Conservation (phyloP, 2,888 invertebrate species). For the Meandrusa payeni region DNA sequence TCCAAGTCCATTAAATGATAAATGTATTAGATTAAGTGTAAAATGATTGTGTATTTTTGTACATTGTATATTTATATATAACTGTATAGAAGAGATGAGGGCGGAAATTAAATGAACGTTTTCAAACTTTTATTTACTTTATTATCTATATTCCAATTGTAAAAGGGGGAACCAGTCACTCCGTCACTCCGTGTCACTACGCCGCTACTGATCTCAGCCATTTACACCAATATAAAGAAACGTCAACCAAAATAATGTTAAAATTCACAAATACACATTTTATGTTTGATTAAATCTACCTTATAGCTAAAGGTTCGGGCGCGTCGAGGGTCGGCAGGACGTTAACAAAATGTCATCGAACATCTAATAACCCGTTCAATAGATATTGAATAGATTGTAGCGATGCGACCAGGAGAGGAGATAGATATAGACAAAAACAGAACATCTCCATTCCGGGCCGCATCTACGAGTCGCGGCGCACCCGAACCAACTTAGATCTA, state of each 20-base stretch:
- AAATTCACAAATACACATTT: conserved; percentile 80
- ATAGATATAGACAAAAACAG: conserved; percentile 43
- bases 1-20: not conserved
- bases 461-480: conserved; percentile 44
- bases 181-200: conserved; percentile 74
- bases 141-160: conserved; percentile 79
- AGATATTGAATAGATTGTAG: conserved; percentile 9
- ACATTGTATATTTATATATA: conserved; percentile 55
- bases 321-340: conserved; percentile 43
- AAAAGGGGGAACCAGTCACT: conserved; percentile 76
- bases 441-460: conserved; percentile 38
- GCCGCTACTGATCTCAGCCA: conserved; percentile 72
- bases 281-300: conserved; percentile 73
- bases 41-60: conserved; percentile 47
- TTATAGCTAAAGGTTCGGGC: conserved; percentile 57
- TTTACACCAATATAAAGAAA: conserved; percentile 77
- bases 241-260: conserved; percentile 74
- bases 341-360: conserved; percentile 31
- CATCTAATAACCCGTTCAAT: conserved; percentile 24
- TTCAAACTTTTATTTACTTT: conserved; percentile 74
- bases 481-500: conserved; percentile 44
- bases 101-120: conserved; percentile 55
- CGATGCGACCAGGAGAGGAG: conserved; percentile 39
- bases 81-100: conserved; percentile 32
- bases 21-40: conserved; percentile 27